These are phyloP conservation scores for Toxotes lorentzi DNA, from an alignment of 2,797 vertebrate genomes.

Conservation along the genomic window DNA sequence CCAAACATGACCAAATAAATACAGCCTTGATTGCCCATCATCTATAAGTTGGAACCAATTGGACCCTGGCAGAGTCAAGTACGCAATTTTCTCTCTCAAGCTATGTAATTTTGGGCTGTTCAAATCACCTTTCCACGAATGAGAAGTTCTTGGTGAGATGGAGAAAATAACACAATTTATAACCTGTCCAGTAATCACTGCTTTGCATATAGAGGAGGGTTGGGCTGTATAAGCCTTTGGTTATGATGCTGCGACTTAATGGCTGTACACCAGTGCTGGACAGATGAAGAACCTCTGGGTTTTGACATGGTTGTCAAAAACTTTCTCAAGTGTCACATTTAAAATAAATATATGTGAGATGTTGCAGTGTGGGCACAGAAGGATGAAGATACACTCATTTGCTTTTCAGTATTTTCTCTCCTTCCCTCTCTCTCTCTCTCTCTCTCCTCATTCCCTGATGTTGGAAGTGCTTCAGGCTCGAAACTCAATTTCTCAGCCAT, in stretches of 20 bases:
- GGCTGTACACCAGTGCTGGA: conserved; percentile 55
- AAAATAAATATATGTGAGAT: conserved; percentile 68
- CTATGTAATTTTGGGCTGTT: conserved; percentile 72
- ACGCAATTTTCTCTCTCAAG: conserved; percentile 73
- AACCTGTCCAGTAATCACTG: conserved; percentile 77
- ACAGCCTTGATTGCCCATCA: conserved; percentile 76
- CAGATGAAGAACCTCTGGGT: conserved; percentile 53
- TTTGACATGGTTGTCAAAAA: conserved; percentile 67
- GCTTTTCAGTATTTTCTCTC: conserved; percentile 57
- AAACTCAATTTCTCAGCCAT: conserved; percentile 88
- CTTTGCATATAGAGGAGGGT: conserved; percentile 72
- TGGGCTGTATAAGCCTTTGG: conserved; percentile 56
- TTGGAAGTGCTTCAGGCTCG: conserved; percentile 84
- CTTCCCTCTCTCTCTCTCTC: conserved; percentile 59
- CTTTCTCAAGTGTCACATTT: conserved; percentile 70
- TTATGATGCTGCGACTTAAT: conserved; percentile 63
- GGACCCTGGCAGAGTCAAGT: conserved; percentile 74
- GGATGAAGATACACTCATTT: conserved; percentile 75
- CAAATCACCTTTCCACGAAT: conserved; percentile 76
- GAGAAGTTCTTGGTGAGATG: conserved; percentile 73
- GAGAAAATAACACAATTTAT: conserved; percentile 78
- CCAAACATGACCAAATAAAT: conserved; percentile 76
- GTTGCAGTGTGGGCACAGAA: conserved; percentile 50
- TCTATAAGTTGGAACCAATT: conserved; percentile 76
- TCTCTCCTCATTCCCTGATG: conserved; percentile 69